Evolutionary conservation across 2,888 invertebrate genomes (phyloP), one percentile per base, ranked within the genome.

Genomic region (Harpagoxenus sublaevis): DNA sequence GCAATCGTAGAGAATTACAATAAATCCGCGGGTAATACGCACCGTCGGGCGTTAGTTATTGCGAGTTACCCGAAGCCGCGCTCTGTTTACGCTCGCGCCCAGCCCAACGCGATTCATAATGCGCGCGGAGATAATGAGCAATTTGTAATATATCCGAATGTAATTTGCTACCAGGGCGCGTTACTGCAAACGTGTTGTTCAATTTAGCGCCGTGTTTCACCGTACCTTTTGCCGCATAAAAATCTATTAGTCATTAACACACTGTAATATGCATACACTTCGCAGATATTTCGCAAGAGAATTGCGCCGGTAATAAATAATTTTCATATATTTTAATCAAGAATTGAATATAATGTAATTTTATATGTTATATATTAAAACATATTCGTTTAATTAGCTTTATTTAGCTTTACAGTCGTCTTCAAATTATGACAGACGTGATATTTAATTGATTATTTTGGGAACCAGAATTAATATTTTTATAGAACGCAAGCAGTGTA

Each of bases 1-100:
- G 93, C 94, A 94, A 94, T 94, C 94, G 91, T 92, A 90, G 92
- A 94, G 93, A 94, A 94, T 94, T 94, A 94, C 93, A 92, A 94
- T 94, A 94, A 94, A 94, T 94, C 92, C 90, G 92, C 88, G 91
- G 92, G 91, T 93, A 93, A 93, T 94, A 93, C 93, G 92, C 91
- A 86, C 84, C 84, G 74, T 77, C 88, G 89, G 90, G 91, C 89
- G 92, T 93, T 94, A 93, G 93, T 94, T 94, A 94, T 94, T 93
- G 90, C 91, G 92, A 92, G 92, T 92, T 93, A 90, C 91, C 89
- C 89, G 90, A 91, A 92, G 89, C 91, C 91, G 89, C 86, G 91
- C 88, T 92, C 92, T 93, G 93, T 94, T 94, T 93, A 93, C 91
- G 92, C 90, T 91, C 84, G 90, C 90, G 88, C 90, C 91, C 90